Conservation (phyloP, 2,113 vertebrate genomes). For the Thalassoma bifasciatum region DNA sequence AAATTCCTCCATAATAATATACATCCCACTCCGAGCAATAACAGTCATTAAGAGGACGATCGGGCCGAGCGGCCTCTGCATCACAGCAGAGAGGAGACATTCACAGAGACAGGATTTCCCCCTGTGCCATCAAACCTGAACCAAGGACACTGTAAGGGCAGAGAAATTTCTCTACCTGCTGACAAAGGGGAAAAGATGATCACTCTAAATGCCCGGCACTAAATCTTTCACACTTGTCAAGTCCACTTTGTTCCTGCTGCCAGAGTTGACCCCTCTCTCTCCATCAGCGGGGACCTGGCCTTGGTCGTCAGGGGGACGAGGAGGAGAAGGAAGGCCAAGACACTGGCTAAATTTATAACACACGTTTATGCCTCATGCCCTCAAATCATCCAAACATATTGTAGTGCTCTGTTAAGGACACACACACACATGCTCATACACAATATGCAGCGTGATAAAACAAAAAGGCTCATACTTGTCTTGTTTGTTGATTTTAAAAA, state of each 20-base stretch:
- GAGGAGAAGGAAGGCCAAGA: conserved; percentile 49
- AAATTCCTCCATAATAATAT: conserved; percentile 39
- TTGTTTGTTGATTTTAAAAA: background rate
- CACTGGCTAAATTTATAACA: conserved; percentile 71
- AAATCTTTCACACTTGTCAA: conserved; percentile 84
- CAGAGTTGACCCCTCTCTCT: conserved; percentile 71
- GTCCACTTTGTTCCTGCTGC: conserved; percentile 76
- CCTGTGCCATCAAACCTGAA: conserved; percentile 52
- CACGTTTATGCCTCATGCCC: conserved; percentile 62
- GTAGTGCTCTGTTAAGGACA: conserved; percentile 51
- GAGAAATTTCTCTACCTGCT: conserved; percentile 74
- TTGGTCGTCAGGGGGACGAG: conserved; percentile 43
- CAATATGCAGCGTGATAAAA: background rate
- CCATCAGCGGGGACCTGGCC: conserved; percentile 70
- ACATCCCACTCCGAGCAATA: conserved; percentile 40
- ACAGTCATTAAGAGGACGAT: conserved; percentile 46
- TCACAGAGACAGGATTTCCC: conserved; percentile 55
- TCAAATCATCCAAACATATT: conserved; percentile 66
- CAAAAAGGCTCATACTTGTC: background rate
- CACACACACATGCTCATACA: background rate
- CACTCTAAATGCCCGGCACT: conserved; percentile 78
- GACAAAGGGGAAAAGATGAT: conserved; percentile 82
- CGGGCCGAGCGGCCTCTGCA: conserved; percentile 10
- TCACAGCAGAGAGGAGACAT: conserved; percentile 50
- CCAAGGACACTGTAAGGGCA: conserved; percentile 75